Base-by-base conservation (phyloP, 2,888 invertebrate genomes). In the Lasioglossum oenotherae region DNA sequence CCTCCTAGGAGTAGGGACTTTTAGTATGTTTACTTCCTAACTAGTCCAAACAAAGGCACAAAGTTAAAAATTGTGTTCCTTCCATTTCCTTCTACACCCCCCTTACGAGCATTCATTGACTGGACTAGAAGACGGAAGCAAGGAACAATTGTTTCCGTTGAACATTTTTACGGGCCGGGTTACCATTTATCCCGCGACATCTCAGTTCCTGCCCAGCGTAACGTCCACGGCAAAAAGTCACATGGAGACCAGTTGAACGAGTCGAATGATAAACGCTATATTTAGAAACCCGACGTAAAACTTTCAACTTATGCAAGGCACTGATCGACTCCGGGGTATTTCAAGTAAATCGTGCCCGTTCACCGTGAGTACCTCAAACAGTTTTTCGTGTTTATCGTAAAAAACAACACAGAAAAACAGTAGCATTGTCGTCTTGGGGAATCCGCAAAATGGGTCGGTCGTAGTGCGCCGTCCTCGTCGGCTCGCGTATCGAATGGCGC, bases 221-320 rank as follows among this genome's bases (percentile, higher is more conserved):
- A 76, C 78, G 74, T 74, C 27, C 71, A 41, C 69, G 69, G 74
- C 78, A 86, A 87, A 83, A 84, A 87, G 85, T 80, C 73, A 79
- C 73, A 74, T 82, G 31, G 82, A 80, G 85, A 91, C 91, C 90
- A 85, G 90, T 90, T 88, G 75, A 88, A 84, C 91, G 74, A 67
- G 88, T 88, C 81, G 49, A 77, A 79, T 78, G 78, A 80, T 80
- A 85, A 85, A 87, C 78, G 75, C 89, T 91, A 89, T 88, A 88
- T 91, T 91, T 90, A 89, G 91, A 88, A 86, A 78, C 86, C 80
- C 78, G 85, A 38, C 46, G 85, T 80, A 82, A 89, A 88, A 87
- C 73, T 81, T 87, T 81, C 78, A 77, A 38, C 84, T 90, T 90
- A 85, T 87, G 91, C 88, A 90, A 90, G 81, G 35, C 74, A 53